Base-by-base conservation (phyloP, 2,888 invertebrate species). In the Sphinx pinastri region DNA sequence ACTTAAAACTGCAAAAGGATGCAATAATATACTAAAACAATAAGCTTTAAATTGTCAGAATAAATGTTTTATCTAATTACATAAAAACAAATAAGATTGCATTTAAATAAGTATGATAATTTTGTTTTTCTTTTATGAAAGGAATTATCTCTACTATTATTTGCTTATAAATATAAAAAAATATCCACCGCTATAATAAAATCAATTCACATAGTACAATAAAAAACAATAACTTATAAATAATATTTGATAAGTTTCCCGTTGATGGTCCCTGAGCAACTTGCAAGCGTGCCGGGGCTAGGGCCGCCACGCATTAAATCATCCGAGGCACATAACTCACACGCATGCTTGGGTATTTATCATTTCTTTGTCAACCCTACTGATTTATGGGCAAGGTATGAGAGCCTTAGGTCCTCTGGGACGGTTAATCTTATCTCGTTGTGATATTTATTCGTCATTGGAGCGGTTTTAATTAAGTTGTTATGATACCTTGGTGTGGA, bases 361-460 rank as follows among this genome's bases (percentile, higher is more conserved):
- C 88, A 89, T 89, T 89, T 89, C 88, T 90, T 89, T 89, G 88
- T 90, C 89, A 88, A 88, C 86, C 86, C 85, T 71, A 74, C 80
- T 85, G 89, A 89, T 88, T 88, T 88, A 88, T 87, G 70, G 81
- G 78, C 76, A 79, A 74, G 77, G 73, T 73, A 69, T 72, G 72
- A 73, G 74, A 69, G 71, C 75, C 73, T 72, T 71, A 73, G 73
- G 19, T 75, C 77, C 76, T 82, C 79, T 77, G 78, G 75, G 84
- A 81, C 77, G 73, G 69, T 73, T 73, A 45, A 75, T 74, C 73
- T 82, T 84, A 84, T 81, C 79, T 82, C 82, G 81, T 80, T 79
- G 70, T 74, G 70, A 71, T 71, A 67, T 67, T 52, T 67, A 52
- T 67, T 52, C 16, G 4, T n/a, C 1, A 60, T 19, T 7, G 2